Base-by-base conservation (phyloP, 2,888 invertebrate genomes). In the Hirtodrosophila duncani region DNA sequence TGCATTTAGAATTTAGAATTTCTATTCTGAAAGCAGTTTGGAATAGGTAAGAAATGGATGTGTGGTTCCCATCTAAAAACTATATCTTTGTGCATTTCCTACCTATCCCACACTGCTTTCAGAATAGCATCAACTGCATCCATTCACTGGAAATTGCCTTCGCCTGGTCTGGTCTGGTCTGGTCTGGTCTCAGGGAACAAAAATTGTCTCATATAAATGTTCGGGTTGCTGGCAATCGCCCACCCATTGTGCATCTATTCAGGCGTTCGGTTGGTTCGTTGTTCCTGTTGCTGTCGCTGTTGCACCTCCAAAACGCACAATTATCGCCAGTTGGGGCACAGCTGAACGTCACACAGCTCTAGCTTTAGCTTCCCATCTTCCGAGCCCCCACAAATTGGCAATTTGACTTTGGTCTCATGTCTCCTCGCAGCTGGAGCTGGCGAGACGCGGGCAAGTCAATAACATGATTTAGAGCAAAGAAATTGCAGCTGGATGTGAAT, bases 401-500 rank as follows among this genome's bases (percentile, higher is more conserved):
- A 77, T 80, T 80, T 63, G 78, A 68, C 74, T 68, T 72, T 29
- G 37, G 60, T 38, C 6, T 45, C 46, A 17, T 34, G 41, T 51
- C 37, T 44, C 57, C 55, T 36, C 74, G 29, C 74, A 36, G 78
- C 69, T 65, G 78, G 74, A 66, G 57, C 57, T 71, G 23, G 37
- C 49, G 50, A 63, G 34, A 17, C 9, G 20, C 13, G 36, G 41
- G 56, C 55, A 57, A 67, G 74, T 80, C 74, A 80, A 72, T 77
- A 80, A 42, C 78, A 77, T 72, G 72, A 72, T 72, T 72, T 77
- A 72, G 67, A 56, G 66, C 77, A 50, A 53, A 58, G 72, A 67
- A 68, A 68, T 50, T 42, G 43, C 21, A 36, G 29, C 42, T 23
- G 17, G 33, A 29, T n/a, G 14, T 21, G 29, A 3, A 23, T 16